Evolutionary conservation across 2,797 vertebrate genomes (phyloP).

Genomic region (Rhinophrynus dorsalis): DNA sequence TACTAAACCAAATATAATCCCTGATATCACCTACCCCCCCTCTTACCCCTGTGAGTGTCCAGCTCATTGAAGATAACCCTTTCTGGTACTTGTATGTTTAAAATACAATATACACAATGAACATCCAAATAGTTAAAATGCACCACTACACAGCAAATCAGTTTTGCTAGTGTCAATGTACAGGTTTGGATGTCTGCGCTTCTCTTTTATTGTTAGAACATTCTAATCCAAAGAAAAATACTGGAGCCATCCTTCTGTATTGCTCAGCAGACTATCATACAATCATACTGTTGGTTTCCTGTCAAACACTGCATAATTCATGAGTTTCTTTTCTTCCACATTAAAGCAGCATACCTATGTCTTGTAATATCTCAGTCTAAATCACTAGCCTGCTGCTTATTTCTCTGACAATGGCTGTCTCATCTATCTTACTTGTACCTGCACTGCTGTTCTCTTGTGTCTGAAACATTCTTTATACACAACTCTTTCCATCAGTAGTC

Average conservation of each 20-base stretch:
- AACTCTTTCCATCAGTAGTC: no score
- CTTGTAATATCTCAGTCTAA: conserved; percentile 9
- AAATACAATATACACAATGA: no score
- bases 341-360: not conserved
- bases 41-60: no score
- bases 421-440: not conserved
- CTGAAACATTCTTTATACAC: no score
- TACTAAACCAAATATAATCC: no score
- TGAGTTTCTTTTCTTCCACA: conserved; percentile 6
- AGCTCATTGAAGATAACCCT: no score
- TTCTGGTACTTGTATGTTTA: no score
- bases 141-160: no score
- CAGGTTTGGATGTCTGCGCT: no score
- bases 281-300: not conserved
- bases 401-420: not conserved
- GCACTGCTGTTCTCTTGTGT: not conserved
- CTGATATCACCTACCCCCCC: no score
- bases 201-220: not conserved
- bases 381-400: not conserved
- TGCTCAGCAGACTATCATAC: not conserved
- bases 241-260: not conserved
- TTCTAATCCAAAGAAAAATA: not conserved
- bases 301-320: conserved; percentile 9
- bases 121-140: no score
- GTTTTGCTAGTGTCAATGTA: no score